Evolutionary conservation across 1,140 invertebrate species (phyloP).

Genomic region (Anastatus disparis): DNA sequence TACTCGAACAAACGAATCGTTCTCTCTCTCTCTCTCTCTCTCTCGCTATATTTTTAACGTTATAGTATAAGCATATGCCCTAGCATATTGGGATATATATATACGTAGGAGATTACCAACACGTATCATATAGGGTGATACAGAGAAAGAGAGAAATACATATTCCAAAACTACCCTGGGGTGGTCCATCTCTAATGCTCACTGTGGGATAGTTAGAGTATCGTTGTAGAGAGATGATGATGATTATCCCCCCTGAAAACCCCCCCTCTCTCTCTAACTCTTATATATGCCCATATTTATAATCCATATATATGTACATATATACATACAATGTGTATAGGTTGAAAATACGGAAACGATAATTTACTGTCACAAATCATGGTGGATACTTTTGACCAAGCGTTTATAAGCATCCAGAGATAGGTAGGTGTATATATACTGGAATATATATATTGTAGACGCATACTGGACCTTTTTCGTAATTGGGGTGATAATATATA

Average conservation of each 20-base stretch:
- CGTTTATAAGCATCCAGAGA: too few species aligned
- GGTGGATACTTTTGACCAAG: constrained; percentile 13
- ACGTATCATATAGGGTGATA: constrained; percentile 39
- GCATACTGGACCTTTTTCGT: too few species aligned
- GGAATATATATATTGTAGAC: background rate
- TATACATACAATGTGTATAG: too few species aligned
- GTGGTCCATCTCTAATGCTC: too few species aligned
- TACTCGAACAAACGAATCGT: constrained; percentile 43
- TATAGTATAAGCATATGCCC: constrained; percentile 30
- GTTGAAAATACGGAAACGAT: constrained; percentile 39
- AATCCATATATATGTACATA: too few species aligned
- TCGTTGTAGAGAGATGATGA: constrained; percentile 45
- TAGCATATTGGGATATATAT: constrained; percentile 29
- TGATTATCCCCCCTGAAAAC: background rate
- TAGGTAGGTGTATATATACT: too few species aligned
- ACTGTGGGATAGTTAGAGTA: constrained; percentile 62
- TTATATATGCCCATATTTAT: background rate
- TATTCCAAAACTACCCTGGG: too few species aligned
- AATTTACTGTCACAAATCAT: constrained; percentile 43
- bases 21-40: too few species aligned
- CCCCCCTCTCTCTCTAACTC: too few species aligned
- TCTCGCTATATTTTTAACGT: too few species aligned
- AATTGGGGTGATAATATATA: constrained; percentile 17
- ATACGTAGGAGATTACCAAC: constrained; percentile 43
- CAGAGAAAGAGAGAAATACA: too few species aligned